phyloP scores from a whole-genome alignment of 2,888 invertebrate species.

The Ochropleura plecta region DNA sequence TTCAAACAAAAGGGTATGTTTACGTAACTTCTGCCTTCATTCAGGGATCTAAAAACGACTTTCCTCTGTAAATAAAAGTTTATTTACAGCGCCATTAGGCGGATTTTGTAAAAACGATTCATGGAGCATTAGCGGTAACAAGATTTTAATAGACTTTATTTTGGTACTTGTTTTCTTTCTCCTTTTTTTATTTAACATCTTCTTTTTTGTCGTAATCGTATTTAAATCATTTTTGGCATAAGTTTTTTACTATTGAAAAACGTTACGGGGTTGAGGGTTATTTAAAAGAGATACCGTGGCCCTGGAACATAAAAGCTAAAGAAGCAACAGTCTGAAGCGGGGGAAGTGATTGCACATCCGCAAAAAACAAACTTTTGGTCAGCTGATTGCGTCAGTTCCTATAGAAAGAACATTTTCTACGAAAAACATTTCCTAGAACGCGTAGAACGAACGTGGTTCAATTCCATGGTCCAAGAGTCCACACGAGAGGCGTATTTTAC shows the following conservation, averaged over 20 bases:
- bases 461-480: too few species aligned
- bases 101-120: conserved; percentile 47
- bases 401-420: too few species aligned
- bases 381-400: too few species aligned
- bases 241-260: not conserved
- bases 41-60: conserved; percentile 43
- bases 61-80: conserved; percentile 42
- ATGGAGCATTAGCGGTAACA: conserved; percentile 51
- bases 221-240: not conserved
- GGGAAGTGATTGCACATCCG: too few species aligned
- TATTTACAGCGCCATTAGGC: conserved; percentile 45
- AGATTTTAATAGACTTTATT: conserved; percentile 44
- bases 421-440: too few species aligned
- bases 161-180: conserved; percentile 2
- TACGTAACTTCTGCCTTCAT: conserved; percentile 49
- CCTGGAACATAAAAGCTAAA: too few species aligned
- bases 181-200: not conserved
- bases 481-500: too few species aligned
- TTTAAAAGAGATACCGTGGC: too few species aligned
- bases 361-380: too few species aligned
- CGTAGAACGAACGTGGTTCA: too few species aligned
- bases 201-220: not conserved
- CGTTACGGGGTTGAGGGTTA: too few species aligned
- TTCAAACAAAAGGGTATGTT: conserved; percentile 58
- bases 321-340: too few species aligned